A percentile compares a stretch with the other conserved stretches of the same genome.
These are phyloP conservation scores for Pongo abelii DNA, from an alignment of 2,113 vertebrate genomes.

Conservation along the genomic window DNA sequence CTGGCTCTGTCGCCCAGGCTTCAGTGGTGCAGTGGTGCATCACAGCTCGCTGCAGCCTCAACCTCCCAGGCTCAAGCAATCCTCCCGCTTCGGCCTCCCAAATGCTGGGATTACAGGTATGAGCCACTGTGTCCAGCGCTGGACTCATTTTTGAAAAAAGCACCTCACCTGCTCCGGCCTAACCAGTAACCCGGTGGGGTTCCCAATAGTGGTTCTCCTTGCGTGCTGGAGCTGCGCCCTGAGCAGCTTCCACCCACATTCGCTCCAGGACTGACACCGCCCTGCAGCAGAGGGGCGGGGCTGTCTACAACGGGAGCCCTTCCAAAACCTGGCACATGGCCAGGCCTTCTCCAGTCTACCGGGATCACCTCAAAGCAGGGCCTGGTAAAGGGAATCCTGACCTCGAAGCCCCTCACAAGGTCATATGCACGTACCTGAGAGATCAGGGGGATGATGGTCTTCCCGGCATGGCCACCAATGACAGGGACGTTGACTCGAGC, in stretches of 20 bases:
- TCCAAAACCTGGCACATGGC: not conserved
- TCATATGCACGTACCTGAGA: constrained; percentile 87
- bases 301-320: not conserved
- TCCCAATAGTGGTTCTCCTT: not conserved
- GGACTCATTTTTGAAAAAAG: not conserved
- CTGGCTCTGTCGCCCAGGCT: too few relatives aligned
- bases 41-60: too few relatives aligned
- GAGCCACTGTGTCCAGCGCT: too few relatives aligned
- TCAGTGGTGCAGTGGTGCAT: too few relatives aligned
- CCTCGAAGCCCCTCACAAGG: not conserved
- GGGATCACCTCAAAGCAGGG: not conserved
- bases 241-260: not conserved
- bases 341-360: not conserved
- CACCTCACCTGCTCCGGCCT: not conserved
- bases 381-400: fast-evolving
- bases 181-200: not conserved
- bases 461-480: constrained; percentile 96
- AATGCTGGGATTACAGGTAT: too few relatives aligned
- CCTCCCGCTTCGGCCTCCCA: too few relatives aligned
- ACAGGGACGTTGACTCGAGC: constrained; percentile 94
- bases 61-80: too few relatives aligned
- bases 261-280: not conserved
- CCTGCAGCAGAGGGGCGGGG: not conserved
- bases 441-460: constrained; percentile 98
- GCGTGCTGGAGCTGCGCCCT: fast-evolving